These are phyloP conservation scores for Cepaea hortensis DNA, from an alignment of 2,888 invertebrate genomes.

Conservation along the genomic window DNA sequence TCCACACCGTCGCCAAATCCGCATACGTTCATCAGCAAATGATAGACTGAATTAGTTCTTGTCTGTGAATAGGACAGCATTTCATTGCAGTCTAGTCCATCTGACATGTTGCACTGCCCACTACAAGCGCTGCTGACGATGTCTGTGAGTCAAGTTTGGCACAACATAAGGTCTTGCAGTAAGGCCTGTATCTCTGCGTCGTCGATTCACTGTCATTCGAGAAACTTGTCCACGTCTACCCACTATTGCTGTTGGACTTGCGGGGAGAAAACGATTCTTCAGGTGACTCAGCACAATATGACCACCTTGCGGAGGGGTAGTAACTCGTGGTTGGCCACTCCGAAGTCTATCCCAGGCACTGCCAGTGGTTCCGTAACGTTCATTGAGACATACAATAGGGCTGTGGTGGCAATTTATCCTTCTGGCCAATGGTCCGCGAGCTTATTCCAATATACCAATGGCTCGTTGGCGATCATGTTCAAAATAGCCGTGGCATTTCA, in stretches of 20 bases:
- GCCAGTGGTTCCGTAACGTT: conserved; percentile 5
- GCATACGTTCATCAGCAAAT: too few relatives aligned
- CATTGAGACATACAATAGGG: neutral
- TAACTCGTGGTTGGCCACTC: conserved; percentile 8
- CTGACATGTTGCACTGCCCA: neutral
- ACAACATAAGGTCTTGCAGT: neutral
- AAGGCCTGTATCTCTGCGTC: neutral
- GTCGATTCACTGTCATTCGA: conserved; percentile 4
- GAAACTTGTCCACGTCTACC: neutral
- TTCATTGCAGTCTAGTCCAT: neutral
- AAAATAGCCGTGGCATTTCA: neutral
- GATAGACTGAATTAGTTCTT: too few relatives aligned
- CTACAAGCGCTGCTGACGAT: neutral
- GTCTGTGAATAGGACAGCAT: too few relatives aligned
- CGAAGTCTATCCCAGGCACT: neutral
- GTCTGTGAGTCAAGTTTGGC: conserved; percentile 11
- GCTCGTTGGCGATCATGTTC: conserved; percentile 1
- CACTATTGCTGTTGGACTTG: neutral
- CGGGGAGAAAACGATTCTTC: neutral
- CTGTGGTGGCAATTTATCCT: conserved; percentile 13
- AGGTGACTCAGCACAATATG: neutral
- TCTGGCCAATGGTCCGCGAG: neutral
- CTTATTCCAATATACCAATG: conserved; percentile 19
- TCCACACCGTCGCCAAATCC: too few relatives aligned
- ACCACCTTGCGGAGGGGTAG: neutral